Conservation (phyloP, 1,140 invertebrate species). For the Pararge aegeria region DNA sequence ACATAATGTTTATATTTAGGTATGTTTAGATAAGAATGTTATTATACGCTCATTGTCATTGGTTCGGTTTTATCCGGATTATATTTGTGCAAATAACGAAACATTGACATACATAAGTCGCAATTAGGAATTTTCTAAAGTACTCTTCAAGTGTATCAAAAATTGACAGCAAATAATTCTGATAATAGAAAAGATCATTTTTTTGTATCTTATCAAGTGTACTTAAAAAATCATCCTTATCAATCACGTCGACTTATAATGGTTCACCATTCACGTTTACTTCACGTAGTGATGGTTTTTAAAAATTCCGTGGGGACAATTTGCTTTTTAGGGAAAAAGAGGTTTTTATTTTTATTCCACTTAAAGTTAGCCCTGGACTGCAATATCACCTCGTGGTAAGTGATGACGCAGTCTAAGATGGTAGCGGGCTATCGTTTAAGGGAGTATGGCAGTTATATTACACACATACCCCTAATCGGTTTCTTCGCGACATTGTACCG, state of each 20-base stretch:
- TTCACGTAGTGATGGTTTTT: too few species aligned
- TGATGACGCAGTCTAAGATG: too few species aligned
- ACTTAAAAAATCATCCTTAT: constrained; percentile 12
- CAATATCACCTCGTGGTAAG: too few species aligned
- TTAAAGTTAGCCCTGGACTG: too few species aligned
- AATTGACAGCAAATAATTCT: neutral
- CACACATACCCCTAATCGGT: too few species aligned
- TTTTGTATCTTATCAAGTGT: neutral
- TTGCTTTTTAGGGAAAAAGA: too few species aligned
- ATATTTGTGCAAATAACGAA: neutral
- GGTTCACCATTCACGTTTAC: neutral
- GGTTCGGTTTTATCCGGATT: neutral
- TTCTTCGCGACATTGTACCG: too few species aligned
- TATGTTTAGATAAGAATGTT: neutral
- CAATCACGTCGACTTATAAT: neutral
- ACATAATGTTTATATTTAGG: too few species aligned
- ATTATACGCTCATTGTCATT: neutral
- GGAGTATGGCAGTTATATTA: too few species aligned
- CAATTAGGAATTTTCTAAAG: neutral
- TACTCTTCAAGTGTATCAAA: neutral
- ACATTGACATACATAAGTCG: neutral
- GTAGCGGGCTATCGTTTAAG: too few species aligned
- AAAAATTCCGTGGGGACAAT: too few species aligned
- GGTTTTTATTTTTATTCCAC: too few species aligned
- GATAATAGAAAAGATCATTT: neutral